Conservation (phyloP, 30 jellyfish, hydroid and myxozoan species). For the Rhopilema esculentum region DNA sequence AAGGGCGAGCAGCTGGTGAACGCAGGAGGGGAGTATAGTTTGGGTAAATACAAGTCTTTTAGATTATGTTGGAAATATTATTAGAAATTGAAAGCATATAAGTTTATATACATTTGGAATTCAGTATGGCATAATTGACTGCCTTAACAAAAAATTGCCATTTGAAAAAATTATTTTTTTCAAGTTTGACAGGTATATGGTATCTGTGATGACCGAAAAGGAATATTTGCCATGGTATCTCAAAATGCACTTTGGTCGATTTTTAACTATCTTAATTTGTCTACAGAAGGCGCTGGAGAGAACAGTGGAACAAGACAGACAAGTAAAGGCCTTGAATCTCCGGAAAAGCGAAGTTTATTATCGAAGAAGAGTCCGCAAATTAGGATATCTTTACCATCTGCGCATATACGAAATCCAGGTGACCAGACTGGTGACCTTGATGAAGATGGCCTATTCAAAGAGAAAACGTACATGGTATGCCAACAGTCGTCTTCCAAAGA, state of each 20-base stretch:
- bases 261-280: not conserved
- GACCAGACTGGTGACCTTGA: not conserved
- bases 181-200: not conserved
- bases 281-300: not conserved
- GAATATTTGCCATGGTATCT: not conserved
- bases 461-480: slow-evolving; percentile 35
- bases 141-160: no score
- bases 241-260: not conserved
- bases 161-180: not conserved
- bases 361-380: slow-evolving; percentile 32
- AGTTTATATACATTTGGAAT: no score
- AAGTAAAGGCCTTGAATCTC: not conserved
- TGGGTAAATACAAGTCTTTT: not conserved
- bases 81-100: no score
- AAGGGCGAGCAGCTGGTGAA: not conserved
- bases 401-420: not conserved
- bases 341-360: not conserved
- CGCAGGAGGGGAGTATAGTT: not conserved
- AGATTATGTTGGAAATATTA: no score
- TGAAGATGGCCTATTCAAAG: slow-evolving; percentile 19
- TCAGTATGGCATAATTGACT: no score
- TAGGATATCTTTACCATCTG: slow-evolving; percentile 16
- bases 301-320: not conserved
- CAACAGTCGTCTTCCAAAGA: slow-evolving; percentile 37
- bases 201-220: not conserved